Evolutionary conservation across 2,888 invertebrate species (phyloP), one percentile per base, ranked within the genome.

Genomic region (Diplazon laetatorius): DNA sequence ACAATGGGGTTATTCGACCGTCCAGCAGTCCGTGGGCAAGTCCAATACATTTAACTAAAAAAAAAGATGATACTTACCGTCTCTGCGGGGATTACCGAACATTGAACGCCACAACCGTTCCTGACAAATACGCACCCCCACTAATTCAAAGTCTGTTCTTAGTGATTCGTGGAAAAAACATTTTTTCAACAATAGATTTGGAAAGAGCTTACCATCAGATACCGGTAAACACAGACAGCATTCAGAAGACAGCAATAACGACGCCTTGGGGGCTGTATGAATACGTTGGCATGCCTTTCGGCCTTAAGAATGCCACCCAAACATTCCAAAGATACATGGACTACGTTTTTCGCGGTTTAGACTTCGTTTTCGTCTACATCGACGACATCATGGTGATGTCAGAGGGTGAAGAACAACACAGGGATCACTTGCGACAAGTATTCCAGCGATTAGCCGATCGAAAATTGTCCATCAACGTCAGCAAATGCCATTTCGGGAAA

Each of bases 261-360:
- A 78, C 76, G 20, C 76, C 72, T 0, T 80, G 57, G 42, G 80
- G 80, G 9, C 35, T 80, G 2, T 78, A 48, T 25, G 76, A 82
- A 16, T 80, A 65, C 44, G 0, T 59, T 0, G 62, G 60, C 0
- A 76, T 76, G 76, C 68, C 70, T 2, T 80, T 76, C 9, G 78
- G 74, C 0, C 25, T 81, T 0, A 37, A 48, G 9, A 79, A 79
- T 30, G 80, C 80, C 0, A 57, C 75, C 1, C 81, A 80, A 46
- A 69, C 80, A 0, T 79, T 79, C 25, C 79, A 81, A 70, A n/a
- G 79, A 50, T 74, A 48, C 39, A 81, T 81, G 1, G 68, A 81
- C 20, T 59, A 30, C 9, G 39, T 74, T n/a, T 68, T 81, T 10
- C 16, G 73, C 1, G 72, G 66, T 4, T 37, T 81, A 1, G 60